These are phyloP conservation scores for Petrophora chlorosata DNA, from an alignment of 2,888 invertebrate genomes.

Conservation along the genomic window DNA sequence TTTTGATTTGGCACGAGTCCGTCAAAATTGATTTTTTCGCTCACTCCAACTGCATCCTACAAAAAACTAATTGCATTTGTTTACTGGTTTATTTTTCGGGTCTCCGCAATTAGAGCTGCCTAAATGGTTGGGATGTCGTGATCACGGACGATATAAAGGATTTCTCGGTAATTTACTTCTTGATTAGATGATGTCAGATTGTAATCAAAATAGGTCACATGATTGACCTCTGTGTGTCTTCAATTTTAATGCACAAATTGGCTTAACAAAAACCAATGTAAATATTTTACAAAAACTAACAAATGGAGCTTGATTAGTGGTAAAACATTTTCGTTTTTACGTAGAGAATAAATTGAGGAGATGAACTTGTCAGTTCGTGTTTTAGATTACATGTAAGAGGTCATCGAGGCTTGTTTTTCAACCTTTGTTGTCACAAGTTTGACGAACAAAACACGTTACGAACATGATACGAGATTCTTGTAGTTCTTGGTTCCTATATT, in stretches of 20 bases:
- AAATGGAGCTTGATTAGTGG: conserved; percentile 23
- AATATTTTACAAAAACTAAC: conserved; percentile 25
- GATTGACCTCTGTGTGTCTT: conserved; percentile 29
- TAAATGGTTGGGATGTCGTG: conserved; percentile 53
- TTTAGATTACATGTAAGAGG: conserved; percentile 7
- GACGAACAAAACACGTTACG: no score
- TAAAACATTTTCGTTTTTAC: conserved; percentile 18
- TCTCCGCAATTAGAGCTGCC: conserved; percentile 68
- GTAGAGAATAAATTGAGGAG: conserved; percentile 7
- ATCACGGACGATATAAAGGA: conserved; percentile 41
- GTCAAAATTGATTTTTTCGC: conserved; percentile 68
- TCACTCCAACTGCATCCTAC: conserved; percentile 52
- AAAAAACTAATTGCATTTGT: conserved; percentile 69
- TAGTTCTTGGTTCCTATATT: no score
- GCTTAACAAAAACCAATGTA: conserved; percentile 22
- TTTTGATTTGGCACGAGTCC: conserved; percentile 63
- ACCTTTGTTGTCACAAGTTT: conserved; percentile 9
- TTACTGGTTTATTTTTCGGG: conserved; percentile 44
- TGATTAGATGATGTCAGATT: conserved; percentile 70
- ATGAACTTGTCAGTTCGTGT: conserved; percentile 22
- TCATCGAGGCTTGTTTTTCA: conserved; percentile 12
- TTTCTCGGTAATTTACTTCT: conserved; percentile 59
- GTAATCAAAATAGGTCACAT: conserved; percentile 39
- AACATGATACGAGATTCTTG: no score
- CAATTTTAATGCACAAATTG: conserved; percentile 21